Evolutionary conservation across 2,797 vertebrate species (phyloP), one percentile per base, ranked within the genome.

Genomic region (Serranus cabrilla): DNA sequence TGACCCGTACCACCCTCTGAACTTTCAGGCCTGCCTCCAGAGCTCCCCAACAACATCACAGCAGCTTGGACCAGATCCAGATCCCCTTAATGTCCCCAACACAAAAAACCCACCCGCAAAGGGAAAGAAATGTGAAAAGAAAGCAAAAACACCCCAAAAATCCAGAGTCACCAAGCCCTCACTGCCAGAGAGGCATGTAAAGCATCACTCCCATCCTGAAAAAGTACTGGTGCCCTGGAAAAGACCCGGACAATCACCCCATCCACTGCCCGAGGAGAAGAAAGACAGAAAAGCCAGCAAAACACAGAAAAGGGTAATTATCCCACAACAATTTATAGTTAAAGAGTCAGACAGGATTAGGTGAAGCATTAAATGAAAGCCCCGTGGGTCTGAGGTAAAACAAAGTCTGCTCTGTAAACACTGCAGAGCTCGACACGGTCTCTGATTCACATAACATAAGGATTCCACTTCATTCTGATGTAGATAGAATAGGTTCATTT

Each of bases 1-100:
- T 0, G 94, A 96, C 84, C 95, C 95, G 0, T 95, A 94, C 68
- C 94, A 96, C 81, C 95, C 95, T 0, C 80, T 96, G 21, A 94
- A 95, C 85, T 96, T 96, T 42, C 82, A 89, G 74, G 93, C 93
- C 65, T 82, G 85, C 45, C 83, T 94, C 27, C 86, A 86, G 63
- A 93, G 81, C 71, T 60, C 88, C 42, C 54, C 71, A 10, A 7
- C 75, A 5, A 5, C 46, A n/a, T 2, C 37, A 5, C 63, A 9
- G 34, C 42, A 37, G 39, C 20, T 18, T 21, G 20, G 20, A 5
- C 37, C 61, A 40, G n/a, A 61, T 25, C 56, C 21, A 18, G 58
- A 60, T 1, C 0, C 23, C 39, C 46, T 27, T 3, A 7, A 50
- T 25, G 39, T 31, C 43, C 40, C 54, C 16, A 56, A 50, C 51